phyloP scores from a whole-genome alignment of 1,140 invertebrate species.

The Coenobita brevimanus region DNA sequence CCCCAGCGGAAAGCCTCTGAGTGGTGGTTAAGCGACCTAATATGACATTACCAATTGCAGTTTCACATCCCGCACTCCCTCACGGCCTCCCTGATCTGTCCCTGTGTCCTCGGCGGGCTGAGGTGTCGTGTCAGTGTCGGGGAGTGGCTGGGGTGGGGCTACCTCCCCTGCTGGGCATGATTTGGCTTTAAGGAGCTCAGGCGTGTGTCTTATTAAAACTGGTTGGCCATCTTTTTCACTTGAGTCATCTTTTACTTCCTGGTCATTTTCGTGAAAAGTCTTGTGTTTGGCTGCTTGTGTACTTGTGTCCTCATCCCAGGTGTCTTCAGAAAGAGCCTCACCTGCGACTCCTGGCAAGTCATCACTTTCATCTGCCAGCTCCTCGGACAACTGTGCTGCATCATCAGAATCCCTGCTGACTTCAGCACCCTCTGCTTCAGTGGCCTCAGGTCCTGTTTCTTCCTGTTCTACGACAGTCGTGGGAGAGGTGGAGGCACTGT shows the following conservation, averaged over 20 bases:
- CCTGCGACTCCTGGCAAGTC: background rate
- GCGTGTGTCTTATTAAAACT: too few relatives aligned
- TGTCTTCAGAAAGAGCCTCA: background rate
- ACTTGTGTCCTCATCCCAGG: background rate
- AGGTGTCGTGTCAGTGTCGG: background rate
- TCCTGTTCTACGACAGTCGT: too few relatives aligned
- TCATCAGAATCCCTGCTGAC: slow-evolving; percentile 1
- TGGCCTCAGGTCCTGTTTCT: background rate
- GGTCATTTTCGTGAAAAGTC: too few relatives aligned
- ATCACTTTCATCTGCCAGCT: background rate
- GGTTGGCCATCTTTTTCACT: too few relatives aligned
- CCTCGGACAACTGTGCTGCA: background rate
- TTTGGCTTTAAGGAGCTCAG: too few relatives aligned
- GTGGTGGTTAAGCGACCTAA: background rate
- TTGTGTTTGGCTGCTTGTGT: too few relatives aligned
- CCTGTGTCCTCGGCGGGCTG: background rate
- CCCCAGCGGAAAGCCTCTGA: slow-evolving; percentile 2
- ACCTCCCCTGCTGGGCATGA: background rate
- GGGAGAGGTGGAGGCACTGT: too few relatives aligned
- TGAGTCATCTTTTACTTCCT: too few relatives aligned
- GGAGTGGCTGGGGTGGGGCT: background rate
- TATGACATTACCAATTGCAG: slow-evolving; percentile 11
- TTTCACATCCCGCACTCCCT: background rate
- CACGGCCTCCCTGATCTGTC: slow-evolving; percentile 10
- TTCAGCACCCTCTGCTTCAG: background rate